phyloP scores from a whole-genome alignment of 2,888 invertebrate genomes.

The Hofmannophila pseudospretella region DNA sequence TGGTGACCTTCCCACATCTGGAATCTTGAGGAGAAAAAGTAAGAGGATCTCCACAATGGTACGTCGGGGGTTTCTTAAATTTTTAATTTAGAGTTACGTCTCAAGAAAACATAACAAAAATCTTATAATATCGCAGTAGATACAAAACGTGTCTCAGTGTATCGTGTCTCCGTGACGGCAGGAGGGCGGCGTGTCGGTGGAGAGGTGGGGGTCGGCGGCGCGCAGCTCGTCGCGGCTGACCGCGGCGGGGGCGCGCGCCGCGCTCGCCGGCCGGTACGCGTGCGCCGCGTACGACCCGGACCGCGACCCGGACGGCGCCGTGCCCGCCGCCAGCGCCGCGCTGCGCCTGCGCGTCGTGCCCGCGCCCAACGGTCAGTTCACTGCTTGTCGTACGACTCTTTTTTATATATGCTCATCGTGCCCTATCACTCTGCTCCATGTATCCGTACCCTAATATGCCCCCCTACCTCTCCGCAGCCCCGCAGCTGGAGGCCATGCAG shows the following conservation, averaged over 20 bases:
- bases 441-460: too few relatives aligned
- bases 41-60: too few relatives aligned
- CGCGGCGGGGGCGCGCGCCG: slow-evolving; percentile 66
- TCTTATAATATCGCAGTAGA: too few relatives aligned
- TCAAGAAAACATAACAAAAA: too few relatives aligned
- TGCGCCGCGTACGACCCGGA: slow-evolving; percentile 24
- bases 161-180: neutral
- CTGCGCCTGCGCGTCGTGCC: neutral
- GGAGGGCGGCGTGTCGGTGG: neutral
- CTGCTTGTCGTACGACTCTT: too few relatives aligned
- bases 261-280: slow-evolving; percentile 45
- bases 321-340: neutral
- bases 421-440: too few relatives aligned
- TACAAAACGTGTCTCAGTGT: neutral
- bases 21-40: too few relatives aligned
- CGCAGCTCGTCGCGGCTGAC: neutral
- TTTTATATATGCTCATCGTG: too few relatives aligned
- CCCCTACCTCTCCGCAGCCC: too few relatives aligned
- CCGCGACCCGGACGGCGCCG: neutral
- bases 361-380: neutral
- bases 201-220: neutral
- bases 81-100: too few relatives aligned
- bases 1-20: too few relatives aligned
- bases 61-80: too few relatives aligned
- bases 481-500: slow-evolving; percentile 81